Evolutionary conservation across 2,888 invertebrate species (phyloP).

Genomic region (Ophion ventricosus): DNA sequence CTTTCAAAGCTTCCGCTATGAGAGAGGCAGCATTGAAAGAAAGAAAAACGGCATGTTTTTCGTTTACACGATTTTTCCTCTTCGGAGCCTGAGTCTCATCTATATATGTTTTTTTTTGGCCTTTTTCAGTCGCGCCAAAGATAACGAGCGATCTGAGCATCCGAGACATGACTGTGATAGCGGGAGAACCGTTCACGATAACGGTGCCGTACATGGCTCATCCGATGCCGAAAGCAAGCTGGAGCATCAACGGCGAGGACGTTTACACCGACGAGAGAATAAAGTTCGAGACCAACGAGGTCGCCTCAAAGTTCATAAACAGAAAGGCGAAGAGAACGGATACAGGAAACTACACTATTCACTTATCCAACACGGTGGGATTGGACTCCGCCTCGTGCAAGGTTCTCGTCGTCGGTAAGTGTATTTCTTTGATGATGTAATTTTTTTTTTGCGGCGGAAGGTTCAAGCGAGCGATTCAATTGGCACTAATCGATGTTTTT

Average conservation of each 20-base stretch:
- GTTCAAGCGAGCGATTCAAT: not conserved
- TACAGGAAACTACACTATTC: conserved; percentile 96
- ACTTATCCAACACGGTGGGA: conserved; percentile 94
- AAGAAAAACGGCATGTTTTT: too few species aligned
- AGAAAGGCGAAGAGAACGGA: conserved; percentile 95
- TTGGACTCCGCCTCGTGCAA: conserved; percentile 96
- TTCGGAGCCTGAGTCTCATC: too few species aligned
- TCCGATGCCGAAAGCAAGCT: conserved; percentile 94
- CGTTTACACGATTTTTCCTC: too few species aligned
- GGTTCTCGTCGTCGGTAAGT: conserved; percentile 87
- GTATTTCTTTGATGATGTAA: not conserved
- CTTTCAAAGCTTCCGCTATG: not conserved
- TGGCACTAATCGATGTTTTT: not conserved
- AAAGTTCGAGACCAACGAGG: conserved; percentile 93
- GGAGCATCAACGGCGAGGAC: conserved; percentile 95
- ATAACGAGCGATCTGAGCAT: conserved; percentile 97
- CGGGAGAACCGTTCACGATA: conserved; percentile 97
- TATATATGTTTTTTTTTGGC: not conserved
- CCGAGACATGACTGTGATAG: conserved; percentile 96
- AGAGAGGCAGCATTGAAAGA: too few species aligned
- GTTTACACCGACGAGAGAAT: conserved; percentile 92
- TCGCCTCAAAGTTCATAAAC: conserved; percentile 92
- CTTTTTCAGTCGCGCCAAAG: conserved; percentile 89
- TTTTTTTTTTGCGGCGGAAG: not conserved
- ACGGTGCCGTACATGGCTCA: conserved; percentile 95